These are phyloP conservation scores for Montipora sp. DNA, from an alignment of 64 coral and sea anemone genomes.

Conservation along the genomic window DNA sequence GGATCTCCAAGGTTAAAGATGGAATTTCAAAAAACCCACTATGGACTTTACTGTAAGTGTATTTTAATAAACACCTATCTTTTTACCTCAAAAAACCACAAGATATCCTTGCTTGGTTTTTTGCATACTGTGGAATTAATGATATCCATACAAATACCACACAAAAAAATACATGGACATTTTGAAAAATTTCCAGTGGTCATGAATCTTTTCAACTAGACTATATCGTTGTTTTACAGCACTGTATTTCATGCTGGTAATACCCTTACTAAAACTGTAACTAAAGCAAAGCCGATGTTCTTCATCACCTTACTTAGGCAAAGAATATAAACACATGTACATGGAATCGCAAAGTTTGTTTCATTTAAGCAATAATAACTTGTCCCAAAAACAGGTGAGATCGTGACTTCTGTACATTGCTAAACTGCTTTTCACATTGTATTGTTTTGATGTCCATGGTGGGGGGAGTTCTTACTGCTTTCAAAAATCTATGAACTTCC, in stretches of 20 bases:
- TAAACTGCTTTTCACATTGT: conserved; percentile 1
- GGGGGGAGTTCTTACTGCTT: not conserved
- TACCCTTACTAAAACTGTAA: conserved; percentile 16
- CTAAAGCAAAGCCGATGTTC: conserved; percentile 1
- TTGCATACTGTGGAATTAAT: conserved; percentile 2
- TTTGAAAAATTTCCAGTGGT: conserved; percentile 6
- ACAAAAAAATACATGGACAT: not conserved
- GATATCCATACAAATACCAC: conserved; percentile 13
- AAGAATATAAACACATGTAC: not conserved
- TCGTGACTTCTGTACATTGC: conserved; percentile 1
- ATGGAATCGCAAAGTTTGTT: not conserved
- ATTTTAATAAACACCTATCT: not conserved
- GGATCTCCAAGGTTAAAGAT: not conserved
- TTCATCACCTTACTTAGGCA: conserved; percentile 3
- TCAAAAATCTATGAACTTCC: conserved; percentile 12
- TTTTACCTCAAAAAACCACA: not conserved
- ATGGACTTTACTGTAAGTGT: not conserved
- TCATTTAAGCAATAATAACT: conserved; percentile 28
- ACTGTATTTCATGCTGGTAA: conserved; percentile 24
- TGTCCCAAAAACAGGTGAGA: conserved; percentile 20
- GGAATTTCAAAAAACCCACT: conserved; percentile 6
- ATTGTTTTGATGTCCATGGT: conserved; percentile 1
- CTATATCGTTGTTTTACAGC: not conserved
- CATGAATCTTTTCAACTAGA: not conserved
- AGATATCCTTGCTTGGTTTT: not conserved